Evolutionary conservation across 2,797 vertebrate species (phyloP).

Genomic region (Myotis myotis): DNA sequence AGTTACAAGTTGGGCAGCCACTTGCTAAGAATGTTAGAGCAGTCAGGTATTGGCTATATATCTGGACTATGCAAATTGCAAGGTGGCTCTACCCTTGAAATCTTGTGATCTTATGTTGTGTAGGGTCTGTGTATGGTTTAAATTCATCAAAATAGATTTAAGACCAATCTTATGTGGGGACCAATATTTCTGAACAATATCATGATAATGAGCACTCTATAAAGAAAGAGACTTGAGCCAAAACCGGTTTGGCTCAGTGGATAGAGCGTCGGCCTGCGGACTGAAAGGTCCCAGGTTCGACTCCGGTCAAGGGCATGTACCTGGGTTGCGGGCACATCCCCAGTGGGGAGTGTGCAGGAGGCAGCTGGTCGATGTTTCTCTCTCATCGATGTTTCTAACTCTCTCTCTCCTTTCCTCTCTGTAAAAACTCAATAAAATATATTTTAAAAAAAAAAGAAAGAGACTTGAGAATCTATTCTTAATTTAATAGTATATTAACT

Average conservation of each 20-base stretch:
- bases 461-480: conserved; percentile 4
- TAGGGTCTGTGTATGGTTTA: background rate
- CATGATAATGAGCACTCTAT: background rate
- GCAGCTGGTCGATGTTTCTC: too few relatives aligned
- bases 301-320: too few relatives aligned
- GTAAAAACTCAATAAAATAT: too few relatives aligned
- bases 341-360: too few relatives aligned
- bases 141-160: background rate
- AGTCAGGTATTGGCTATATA: background rate
- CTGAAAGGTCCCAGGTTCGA: too few relatives aligned
- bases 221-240: too few relatives aligned
- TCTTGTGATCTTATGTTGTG: background rate
- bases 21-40: background rate
- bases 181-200: conserved; percentile 23
- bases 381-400: too few relatives aligned
- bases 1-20: background rate
- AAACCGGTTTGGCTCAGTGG: too few relatives aligned
- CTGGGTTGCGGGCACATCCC: too few relatives aligned
- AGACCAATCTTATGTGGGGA: background rate
- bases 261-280: too few relatives aligned
- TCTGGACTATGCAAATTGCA: background rate
- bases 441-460: too few relatives aligned
- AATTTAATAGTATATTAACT: background rate
- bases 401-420: too few relatives aligned
- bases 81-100: background rate